Evolutionary conservation across 2,888 invertebrate genomes (phyloP).

Genomic region (Noctua janthina): DNA sequence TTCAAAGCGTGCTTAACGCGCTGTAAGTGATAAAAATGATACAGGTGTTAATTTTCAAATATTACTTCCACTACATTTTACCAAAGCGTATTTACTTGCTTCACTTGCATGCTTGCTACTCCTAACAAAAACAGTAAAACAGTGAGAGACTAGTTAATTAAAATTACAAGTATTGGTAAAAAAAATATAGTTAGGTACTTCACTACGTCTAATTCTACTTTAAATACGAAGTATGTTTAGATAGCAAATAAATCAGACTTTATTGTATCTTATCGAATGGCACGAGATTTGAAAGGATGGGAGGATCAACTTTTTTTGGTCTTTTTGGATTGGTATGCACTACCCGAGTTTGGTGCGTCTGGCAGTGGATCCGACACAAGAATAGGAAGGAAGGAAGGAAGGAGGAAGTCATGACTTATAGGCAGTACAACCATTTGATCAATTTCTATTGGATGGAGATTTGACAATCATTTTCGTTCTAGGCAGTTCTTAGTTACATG

Average conservation of each 20-base stretch:
- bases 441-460: neutral
- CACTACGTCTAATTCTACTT: conserved; percentile 56
- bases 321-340: neutral
- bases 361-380: conserved; percentile 2
- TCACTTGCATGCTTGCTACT: neutral
- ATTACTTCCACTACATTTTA: conserved; percentile 38
- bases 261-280: conserved; percentile 57
- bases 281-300: conserved; percentile 43
- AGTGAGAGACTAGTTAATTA: conserved; percentile 72
- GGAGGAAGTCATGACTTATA: neutral
- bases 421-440: neutral
- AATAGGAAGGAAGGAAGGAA: neutral
- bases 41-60: conserved; percentile 41
- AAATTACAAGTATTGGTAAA: conserved; percentile 67
- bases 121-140: conserved; percentile 65
- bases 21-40: conserved; percentile 55
- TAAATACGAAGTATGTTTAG: conserved; percentile 55
- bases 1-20: conserved; percentile 33
- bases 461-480: neutral
- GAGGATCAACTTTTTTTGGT: conserved; percentile 41
- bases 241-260: conserved; percentile 68
- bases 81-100: conserved; percentile 2
- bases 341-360: neutral
- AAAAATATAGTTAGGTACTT: conserved; percentile 57
- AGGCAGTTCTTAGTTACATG: neutral